Base-by-base conservation (phyloP, 2,797 vertebrate species). In the Poecilia wingei region DNA sequence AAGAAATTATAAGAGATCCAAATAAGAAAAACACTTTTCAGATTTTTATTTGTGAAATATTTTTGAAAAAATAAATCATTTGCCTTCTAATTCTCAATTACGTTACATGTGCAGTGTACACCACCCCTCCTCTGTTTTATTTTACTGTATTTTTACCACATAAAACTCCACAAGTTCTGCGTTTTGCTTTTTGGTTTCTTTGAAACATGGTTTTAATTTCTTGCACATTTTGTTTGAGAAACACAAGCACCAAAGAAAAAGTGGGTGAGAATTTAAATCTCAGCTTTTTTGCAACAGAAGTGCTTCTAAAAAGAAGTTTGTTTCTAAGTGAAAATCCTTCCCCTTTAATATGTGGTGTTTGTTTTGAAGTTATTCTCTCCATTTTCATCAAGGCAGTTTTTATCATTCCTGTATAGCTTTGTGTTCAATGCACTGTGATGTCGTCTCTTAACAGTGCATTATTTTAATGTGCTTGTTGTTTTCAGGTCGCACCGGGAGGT, bases 401-500 rank as follows among this genome's bases (percentile, higher is more conserved):
- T 43, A 41, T 57, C 14, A 4, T 39, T 57, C 22, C n/a, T 49
- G 25, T 18, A 46, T 13, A n/a, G 25, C 43, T 47, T 59, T 61
- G 47, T 33, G 47, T 46, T 47, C 31, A n/a, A 6, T 51, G 45
- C n/a, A n/a, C 4, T 55, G 20, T 72, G 22, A 16, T 25, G 71
- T 70, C 18, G 25, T 12, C 10, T 43, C 12, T 43, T 43, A 64
- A 49, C 9, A 22, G 3, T 45, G 6, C 46, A 7, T 49, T 36
- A 0, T 3, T 6, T 68, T 68, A 74, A 33, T 10, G 46, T 61
- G 33, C 66, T 25, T 64, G 22, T 71, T 28, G 22, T 78, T 79
- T 43, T 6, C 90, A 99, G 98, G 98, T 84, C 97, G 98, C 71
- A 99, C 98, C 3, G 98, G 98, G 72, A 94, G 98, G 77, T 99